phyloP scores from a whole-genome alignment of 2,113 vertebrate genomes.

The Typhlomys cinereus region DNA sequence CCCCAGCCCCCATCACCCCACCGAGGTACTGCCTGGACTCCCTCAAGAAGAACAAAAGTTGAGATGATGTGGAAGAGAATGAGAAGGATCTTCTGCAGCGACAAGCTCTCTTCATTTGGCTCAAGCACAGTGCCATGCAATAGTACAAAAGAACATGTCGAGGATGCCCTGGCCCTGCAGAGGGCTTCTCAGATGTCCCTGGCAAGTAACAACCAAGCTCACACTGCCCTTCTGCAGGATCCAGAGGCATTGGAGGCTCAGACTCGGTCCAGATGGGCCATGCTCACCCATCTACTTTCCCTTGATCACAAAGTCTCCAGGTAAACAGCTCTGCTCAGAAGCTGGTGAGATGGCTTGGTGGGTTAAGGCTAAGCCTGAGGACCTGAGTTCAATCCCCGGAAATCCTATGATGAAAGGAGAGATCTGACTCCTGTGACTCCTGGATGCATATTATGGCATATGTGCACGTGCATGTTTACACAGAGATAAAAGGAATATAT shows the following conservation, averaged over 20 bases:
- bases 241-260: neutral
- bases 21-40: neutral
- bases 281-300: neutral
- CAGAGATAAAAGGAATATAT: too few relatives aligned
- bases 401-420: too few relatives aligned
- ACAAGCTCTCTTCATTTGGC: neutral
- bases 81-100: neutral
- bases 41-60: neutral
- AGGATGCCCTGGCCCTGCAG: neutral
- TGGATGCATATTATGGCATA: too few relatives aligned
- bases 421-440: too few relatives aligned
- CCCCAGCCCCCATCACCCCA: constrained; percentile 28
- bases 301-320: accelerated
- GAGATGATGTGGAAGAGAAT: neutral
- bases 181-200: neutral
- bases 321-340: too few relatives aligned
- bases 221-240: neutral
- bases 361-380: too few relatives aligned
- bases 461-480: too few relatives aligned
- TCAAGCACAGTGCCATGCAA: neutral
- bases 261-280: neutral
- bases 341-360: too few relatives aligned
- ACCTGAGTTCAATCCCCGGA: too few relatives aligned
- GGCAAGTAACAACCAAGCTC: constrained; percentile 6
- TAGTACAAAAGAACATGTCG: neutral